Evolutionary conservation across 2,113 vertebrate species (phyloP).

Genomic region (Felis chaus): DNA sequence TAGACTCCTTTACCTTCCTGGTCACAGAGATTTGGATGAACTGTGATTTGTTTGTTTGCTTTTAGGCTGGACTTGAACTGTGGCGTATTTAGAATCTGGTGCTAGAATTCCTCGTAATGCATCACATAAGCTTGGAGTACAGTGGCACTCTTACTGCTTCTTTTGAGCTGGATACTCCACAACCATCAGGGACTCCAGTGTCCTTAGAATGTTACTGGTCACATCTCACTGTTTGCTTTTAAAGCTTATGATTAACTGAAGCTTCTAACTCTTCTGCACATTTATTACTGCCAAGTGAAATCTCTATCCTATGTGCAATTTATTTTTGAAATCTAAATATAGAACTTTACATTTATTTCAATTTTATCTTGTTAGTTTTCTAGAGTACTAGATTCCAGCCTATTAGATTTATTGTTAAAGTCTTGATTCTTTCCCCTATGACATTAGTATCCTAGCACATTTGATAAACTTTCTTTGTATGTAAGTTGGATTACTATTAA

Average conservation of each 20-base stretch:
- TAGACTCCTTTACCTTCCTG: neutral
- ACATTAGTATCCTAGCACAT: neutral
- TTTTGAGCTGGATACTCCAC: neutral
- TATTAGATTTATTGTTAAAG: neutral
- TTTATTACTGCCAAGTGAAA: neutral
- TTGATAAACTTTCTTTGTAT: neutral
- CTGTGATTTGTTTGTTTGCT: neutral
- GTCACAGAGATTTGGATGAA: neutral
- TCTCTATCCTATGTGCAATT: slow-evolving; percentile 6
- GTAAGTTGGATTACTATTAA: slow-evolving; percentile 29
- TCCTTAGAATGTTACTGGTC: neutral
- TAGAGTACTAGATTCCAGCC: slow-evolving; percentile 5
- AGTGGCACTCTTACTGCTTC: neutral
- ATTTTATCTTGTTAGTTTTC: slow-evolving; percentile 15
- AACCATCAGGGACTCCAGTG: neutral
- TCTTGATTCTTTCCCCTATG: neutral
- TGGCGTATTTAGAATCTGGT: neutral
- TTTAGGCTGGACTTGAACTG: neutral
- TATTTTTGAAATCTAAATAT: slow-evolving; percentile 48
- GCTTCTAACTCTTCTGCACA: neutral
- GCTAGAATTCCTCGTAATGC: neutral
- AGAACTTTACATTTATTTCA: slow-evolving; percentile 29
- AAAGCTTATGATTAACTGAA: slow-evolving; percentile 30
- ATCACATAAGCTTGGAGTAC: neutral
- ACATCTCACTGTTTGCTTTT: slow-evolving; percentile 21